These are phyloP conservation scores for Orussus abietinus DNA, from an alignment of 1,140 invertebrate genomes.

Conservation along the genomic window DNA sequence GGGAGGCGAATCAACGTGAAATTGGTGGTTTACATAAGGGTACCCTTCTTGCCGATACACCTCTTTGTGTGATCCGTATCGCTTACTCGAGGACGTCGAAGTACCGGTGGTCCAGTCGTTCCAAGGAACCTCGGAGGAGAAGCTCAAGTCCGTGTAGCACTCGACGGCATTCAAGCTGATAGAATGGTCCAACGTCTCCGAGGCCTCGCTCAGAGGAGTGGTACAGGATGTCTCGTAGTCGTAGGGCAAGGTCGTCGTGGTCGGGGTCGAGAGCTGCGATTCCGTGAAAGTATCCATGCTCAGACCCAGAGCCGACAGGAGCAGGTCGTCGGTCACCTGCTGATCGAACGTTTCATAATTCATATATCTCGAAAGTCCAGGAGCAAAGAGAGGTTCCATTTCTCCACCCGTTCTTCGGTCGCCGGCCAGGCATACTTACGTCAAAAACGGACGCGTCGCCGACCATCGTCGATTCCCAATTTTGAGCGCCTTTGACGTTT, in stretches of 20 bases:
- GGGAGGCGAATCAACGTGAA: slow-evolving; percentile 6
- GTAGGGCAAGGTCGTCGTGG: slow-evolving; percentile 17
- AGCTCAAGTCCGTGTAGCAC: slow-evolving; percentile 41
- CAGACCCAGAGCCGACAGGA: slow-evolving; percentile 45
- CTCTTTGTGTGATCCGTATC: no score
- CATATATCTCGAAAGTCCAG: slow-evolving; percentile 18
- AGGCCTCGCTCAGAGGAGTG: slow-evolving; percentile 33
- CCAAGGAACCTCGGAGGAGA: slow-evolving; percentile 39
- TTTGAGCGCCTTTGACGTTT: no score
- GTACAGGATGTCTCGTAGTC: slow-evolving; percentile 39
- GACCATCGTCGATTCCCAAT: no score
- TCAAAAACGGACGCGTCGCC: slow-evolving; percentile 38
- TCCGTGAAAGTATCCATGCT: slow-evolving; percentile 30
- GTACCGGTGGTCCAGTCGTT: slow-evolving; percentile 39
- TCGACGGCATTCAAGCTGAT: slow-evolving; percentile 22
- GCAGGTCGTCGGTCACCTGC: slow-evolving; percentile 47
- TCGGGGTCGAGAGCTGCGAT: slow-evolving; percentile 26
- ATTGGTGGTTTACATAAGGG: background rate
- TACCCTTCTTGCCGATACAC: background rate
- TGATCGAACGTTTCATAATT: slow-evolving; percentile 13
- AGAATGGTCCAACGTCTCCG: slow-evolving; percentile 29
- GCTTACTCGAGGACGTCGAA: slow-evolving; percentile 24
- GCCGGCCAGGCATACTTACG: slow-evolving; percentile 33
- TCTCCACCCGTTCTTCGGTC: slow-evolving; percentile 24
- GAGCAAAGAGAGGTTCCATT: slow-evolving; percentile 17